phyloP scores from a whole-genome alignment of 1,140 invertebrate species.

The Brachionus plicatilis region DNA sequence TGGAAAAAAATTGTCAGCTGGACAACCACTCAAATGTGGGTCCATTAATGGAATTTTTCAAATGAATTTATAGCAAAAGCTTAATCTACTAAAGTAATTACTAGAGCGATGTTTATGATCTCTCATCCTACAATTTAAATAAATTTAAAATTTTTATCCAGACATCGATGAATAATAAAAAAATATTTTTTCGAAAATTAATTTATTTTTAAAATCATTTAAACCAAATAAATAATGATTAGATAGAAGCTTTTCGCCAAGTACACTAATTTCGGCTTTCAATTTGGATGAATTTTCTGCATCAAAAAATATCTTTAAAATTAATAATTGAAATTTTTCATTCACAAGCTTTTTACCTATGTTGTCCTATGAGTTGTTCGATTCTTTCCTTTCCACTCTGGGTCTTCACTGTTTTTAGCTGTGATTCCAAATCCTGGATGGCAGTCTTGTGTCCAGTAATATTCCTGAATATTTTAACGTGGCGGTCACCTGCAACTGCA shows the following conservation, averaged over 20 bases:
- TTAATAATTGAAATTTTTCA: background rate
- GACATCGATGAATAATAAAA: background rate
- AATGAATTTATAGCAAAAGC: background rate
- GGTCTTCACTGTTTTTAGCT: conserved; percentile 61
- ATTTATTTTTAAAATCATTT: background rate
- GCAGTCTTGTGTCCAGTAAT: conserved; percentile 68
- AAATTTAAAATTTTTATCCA: background rate
- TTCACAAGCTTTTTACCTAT: conserved; percentile 53
- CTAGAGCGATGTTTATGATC: background rate
- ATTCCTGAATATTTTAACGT: conserved; percentile 73
- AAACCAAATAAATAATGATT: background rate
- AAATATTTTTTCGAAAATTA: background rate
- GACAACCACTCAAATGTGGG: background rate
- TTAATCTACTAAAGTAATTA: background rate
- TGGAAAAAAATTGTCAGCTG: background rate
- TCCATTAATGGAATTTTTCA: background rate
- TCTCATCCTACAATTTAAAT: background rate
- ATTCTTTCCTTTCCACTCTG: conserved; percentile 68
- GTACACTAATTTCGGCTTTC: background rate
- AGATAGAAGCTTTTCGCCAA: background rate
- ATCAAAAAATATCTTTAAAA: background rate
- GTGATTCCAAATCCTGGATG: conserved; percentile 64
- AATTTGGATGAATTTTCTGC: background rate
- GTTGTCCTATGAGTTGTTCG: conserved; percentile 65
- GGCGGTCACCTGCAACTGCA: conserved; percentile 69